Evolutionary conservation across 2,797 vertebrate genomes (phyloP), one percentile per base, ranked within the genome.

Genomic region (Channa striata): DNA sequence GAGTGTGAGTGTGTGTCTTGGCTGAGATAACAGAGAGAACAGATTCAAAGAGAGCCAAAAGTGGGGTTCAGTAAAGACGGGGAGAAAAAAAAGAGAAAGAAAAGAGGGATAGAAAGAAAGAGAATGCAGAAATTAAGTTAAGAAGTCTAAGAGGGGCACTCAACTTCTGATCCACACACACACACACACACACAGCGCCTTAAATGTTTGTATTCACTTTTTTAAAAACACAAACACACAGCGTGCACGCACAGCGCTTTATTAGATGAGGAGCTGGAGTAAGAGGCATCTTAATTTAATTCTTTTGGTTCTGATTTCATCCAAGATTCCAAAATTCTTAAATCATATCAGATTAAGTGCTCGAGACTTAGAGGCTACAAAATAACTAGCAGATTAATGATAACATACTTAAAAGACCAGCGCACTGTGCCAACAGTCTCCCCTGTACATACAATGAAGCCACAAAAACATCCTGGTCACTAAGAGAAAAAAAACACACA

Each of bases 1-100:
- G 83, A 81, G 81, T 84, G 87, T 49, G 81, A 74, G 85, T 90
- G 90, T 86, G 86, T 84, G 86, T 87, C 87, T 93, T 92, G 91
- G 92, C 90, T 65, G 72, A 72, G 70, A 83, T 82, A 89, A 89
- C 87, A 90, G 85, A 93, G 82, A 59, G 80, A 82, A 72, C 36
- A 61, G 77, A 88, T 86, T 88, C 75, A 87, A 89, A 85, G 76
- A 71, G 61, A 88, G 87, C 86, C 88, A 85, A 87, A 89, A 86
- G 77, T 78, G 75, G 85, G 83, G 83, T 88, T 89, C 86, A 80
- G 68, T 75, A 43, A 64, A 72, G 67, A 78, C 53, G 70, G 47
- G 30, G 51, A 11, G 59, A 46, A 23, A 49, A 20, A 40, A 20
- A 17, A 4, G 16, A 59, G 33, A 16, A 36, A 49, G 17, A 61